Evolutionary conservation across 2,888 invertebrate species (phyloP).

Genomic region (Poecilobothrus nobilitatus): DNA sequence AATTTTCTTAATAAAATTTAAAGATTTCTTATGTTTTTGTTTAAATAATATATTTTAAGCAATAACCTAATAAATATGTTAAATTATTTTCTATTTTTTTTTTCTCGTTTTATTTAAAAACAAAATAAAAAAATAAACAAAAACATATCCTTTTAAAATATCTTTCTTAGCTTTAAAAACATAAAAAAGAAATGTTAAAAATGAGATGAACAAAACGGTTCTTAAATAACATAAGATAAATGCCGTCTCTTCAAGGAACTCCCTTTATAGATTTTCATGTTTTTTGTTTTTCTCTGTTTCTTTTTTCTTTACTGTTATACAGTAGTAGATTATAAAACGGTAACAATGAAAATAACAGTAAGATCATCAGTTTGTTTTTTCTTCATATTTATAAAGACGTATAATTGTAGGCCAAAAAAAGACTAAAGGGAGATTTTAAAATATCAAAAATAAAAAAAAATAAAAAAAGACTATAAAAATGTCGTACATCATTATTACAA

Average conservation of each 20-base stretch:
- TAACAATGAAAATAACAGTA: neutral
- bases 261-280: neutral
- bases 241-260: neutral
- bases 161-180: too few species aligned
- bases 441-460: neutral
- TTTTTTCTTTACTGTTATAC: neutral
- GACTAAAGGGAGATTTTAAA: neutral
- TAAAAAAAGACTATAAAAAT: neutral
- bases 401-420: neutral
- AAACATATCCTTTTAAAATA: too few species aligned
- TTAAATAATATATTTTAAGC: neutral
- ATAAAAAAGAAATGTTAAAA: too few species aligned
- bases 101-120: too few species aligned
- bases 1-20: neutral
- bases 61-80: neutral
- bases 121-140: too few species aligned
- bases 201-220: too few species aligned
- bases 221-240: too few species aligned
- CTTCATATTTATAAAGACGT: neutral
- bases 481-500: slow-evolving; percentile 6
- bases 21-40: neutral
- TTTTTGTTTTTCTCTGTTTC: too few species aligned
- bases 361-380: too few species aligned
- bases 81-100: too few species aligned
- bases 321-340: neutral